Conservation (phyloP, 2,113 vertebrate species). For the Vanacampus margaritifer region DNA sequence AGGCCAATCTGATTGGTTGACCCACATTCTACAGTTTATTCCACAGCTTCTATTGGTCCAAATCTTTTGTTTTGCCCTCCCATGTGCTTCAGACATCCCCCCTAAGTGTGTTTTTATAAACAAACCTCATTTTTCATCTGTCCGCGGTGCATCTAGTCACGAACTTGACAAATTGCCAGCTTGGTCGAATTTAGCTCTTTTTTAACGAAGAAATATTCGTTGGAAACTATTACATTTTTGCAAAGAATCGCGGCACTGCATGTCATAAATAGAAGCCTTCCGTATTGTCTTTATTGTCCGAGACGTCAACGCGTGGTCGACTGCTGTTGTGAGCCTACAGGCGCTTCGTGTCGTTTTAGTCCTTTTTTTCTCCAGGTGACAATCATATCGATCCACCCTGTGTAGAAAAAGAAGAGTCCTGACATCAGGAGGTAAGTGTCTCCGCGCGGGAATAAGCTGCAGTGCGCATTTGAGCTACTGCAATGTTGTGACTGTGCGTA, state of each 20-base stretch:
- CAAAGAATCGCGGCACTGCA: constrained; percentile 9
- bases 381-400: neutral
- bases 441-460: constrained; percentile 19
- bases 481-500: constrained; percentile 21
- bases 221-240: neutral
- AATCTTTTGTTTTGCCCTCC: constrained; percentile 61
- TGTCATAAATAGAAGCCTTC: constrained; percentile 16
- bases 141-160: constrained; percentile 9
- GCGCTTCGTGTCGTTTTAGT: neutral
- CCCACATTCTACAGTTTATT: constrained; percentile 50
- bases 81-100: constrained; percentile 56
- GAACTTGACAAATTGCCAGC: constrained; percentile 14
- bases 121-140: constrained; percentile 54
- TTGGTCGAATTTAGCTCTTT: neutral
- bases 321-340: constrained; percentile 6
- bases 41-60: constrained; percentile 55
- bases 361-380: neutral
- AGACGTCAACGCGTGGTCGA: constrained; percentile 47
- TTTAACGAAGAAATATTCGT: neutral
- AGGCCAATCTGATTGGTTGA: constrained; percentile 60
- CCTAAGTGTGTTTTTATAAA: constrained; percentile 68
- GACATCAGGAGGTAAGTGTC: constrained; percentile 54
- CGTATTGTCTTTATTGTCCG: constrained; percentile 31
- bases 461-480: constrained; percentile 25
- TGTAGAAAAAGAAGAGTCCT: constrained; percentile 5